Evolutionary conservation across 2,797 vertebrate genomes (phyloP).

Genomic region (Brachyrhaphis roseni): DNA sequence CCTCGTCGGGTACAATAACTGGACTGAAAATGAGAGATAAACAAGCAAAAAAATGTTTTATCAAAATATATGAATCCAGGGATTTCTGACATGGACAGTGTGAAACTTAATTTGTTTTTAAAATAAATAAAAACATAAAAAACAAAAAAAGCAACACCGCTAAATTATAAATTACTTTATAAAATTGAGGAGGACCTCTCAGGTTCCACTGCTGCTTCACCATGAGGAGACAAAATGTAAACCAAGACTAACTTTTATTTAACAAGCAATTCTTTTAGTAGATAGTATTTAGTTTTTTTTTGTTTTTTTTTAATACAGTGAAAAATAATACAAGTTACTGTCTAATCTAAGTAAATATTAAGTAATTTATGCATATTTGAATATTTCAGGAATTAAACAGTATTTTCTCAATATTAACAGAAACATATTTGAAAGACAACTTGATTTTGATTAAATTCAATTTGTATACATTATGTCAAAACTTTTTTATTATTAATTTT

Average conservation of each 20-base stretch:
- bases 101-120: not conserved
- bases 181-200: not conserved
- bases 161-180: not conserved
- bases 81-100: not conserved
- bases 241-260: not conserved
- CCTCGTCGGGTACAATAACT: not conserved
- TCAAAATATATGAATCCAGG: not conserved
- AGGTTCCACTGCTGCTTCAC: not conserved
- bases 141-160: no score
- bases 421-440: not conserved
- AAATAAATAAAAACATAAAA: not conserved
- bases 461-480: not conserved
- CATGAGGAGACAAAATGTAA: conserved; percentile 7
- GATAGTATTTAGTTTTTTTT: not conserved
- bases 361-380: not conserved
- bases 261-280: conserved; percentile 13
- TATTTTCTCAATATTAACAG: not conserved
- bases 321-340: not conserved
- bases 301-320: not conserved
- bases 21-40: not conserved
- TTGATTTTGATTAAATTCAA: not conserved
- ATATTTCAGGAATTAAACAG: not conserved
- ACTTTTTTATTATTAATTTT: not conserved
- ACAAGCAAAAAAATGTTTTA: not conserved
- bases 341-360: not conserved